Percentiles rank a stretch among this genome's conserved stretches.
Evolutionary conservation across 1,140 invertebrate species (phyloP).

Genomic region (Drosophila kikkawai): DNA sequence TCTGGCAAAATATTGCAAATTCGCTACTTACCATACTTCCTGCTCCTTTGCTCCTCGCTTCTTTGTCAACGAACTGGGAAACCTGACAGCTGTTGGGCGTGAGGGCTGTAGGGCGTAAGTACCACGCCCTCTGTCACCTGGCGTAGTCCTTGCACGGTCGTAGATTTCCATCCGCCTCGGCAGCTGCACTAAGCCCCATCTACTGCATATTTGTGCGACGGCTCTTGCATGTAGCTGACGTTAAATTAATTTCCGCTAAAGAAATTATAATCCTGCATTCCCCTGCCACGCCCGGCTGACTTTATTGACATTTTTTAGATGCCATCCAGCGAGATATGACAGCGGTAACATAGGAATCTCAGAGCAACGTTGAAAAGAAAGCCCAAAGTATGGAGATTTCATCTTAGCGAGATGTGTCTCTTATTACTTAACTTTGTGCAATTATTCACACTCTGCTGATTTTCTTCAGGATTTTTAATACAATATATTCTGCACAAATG

Average conservation of each 20-base stretch:
- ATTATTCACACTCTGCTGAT: conserved; percentile 13
- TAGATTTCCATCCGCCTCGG: conserved; percentile 44
- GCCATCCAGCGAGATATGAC: conserved; percentile 35
- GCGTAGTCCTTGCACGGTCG: conserved; percentile 25
- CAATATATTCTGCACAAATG: background rate
- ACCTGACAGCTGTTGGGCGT: conserved; percentile 32
- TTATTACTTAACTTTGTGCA: conserved; percentile 13
- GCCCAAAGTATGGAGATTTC: background rate
- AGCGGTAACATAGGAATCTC: conserved; percentile 37
- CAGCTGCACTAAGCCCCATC: conserved; percentile 58
- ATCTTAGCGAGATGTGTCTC: background rate
- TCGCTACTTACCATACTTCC: conserved; percentile 43
- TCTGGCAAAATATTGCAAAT: conserved; percentile 52
- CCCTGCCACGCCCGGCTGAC: conserved; percentile 9
- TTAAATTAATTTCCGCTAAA: conserved; percentile 79
- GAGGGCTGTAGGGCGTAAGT: background rate
- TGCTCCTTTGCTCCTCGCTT: conserved; percentile 10
- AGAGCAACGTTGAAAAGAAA: background rate
- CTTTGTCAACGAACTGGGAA: conserved; percentile 57
- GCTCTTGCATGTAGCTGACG: conserved; percentile 70
- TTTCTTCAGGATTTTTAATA: background rate
- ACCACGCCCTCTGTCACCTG: conserved; percentile 27
- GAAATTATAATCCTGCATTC: conserved; percentile 65
- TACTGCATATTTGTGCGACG: conserved; percentile 78
- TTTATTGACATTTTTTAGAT: conserved; percentile 70